Evolutionary conservation across 2,888 invertebrate species (phyloP), one percentile per base, ranked within the genome.

Genomic region (Pseudanteris insignis): DNA sequence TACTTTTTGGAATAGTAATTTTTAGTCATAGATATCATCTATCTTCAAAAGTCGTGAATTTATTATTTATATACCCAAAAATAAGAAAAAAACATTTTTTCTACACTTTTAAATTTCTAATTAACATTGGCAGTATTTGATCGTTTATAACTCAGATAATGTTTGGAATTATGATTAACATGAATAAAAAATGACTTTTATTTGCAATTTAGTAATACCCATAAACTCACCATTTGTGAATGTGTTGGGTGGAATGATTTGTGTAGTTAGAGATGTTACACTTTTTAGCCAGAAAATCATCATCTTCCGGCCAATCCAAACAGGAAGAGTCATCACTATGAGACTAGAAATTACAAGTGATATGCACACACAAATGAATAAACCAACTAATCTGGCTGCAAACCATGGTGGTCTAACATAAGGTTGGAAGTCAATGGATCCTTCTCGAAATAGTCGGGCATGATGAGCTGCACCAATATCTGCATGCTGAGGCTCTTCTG

Each of bases 361-460:
- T 1, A 89, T 78, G 69, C 94, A 92, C 69, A 97, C 92, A 18
- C 90, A 83, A 0, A 88, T 78, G 37, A 97, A 82, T 13, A 96
- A 81, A 1, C 85, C 85, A 10, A 85, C 77, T 1, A 89, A 76
- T 2, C 92, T 85, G 0, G 89, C 77, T 0, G 88, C 86, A 79
- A 97, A 96, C 83, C 90, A 90, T 6, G 88, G 86, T 0, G 94
- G 96, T 30, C 88, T 85, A n/a, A 86, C 85, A 79, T 96, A 98
- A 0, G 96, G 94, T 80, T 96, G 94, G 79, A 91, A 94, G 13
- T 92, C 91, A 12, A 90, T 88, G 0, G 91, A 91, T 10, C 75
- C 79, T 12, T 78, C 89, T 71, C 94, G 92, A 71, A 94, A 90
- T 72, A 94, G 84, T 59, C 96, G 81, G 0, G 95, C 95, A 82